Conservation (phyloP, 2,888 invertebrate species). For the Drosophila infuscata region DNA sequence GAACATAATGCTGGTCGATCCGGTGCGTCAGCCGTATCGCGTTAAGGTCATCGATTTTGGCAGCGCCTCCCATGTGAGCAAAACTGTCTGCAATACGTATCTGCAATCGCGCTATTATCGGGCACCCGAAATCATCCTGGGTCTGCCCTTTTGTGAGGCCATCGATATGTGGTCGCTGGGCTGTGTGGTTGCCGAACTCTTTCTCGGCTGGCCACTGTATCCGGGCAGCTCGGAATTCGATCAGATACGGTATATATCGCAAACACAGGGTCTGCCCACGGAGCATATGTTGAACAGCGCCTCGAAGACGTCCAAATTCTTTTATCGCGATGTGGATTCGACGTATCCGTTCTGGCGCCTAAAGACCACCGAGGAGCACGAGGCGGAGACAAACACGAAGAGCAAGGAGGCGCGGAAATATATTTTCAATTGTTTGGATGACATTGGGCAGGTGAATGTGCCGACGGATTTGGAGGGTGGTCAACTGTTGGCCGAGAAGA, state of each 20-base stretch:
- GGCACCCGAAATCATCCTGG: conserved; percentile 98
- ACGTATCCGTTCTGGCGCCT: conserved; percentile 94
- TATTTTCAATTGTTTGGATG: conserved; percentile 99
- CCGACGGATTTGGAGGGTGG: conserved; percentile 99
- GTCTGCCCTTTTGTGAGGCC: conserved; percentile 99
- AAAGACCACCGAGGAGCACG: conserved; percentile 99
- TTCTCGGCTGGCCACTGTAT: conserved; percentile 99
- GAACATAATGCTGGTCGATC: conserved; percentile 99
- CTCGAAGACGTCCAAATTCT: conserved; percentile 99
- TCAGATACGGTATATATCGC: conserved; percentile 96
- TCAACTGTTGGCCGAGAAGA: conserved; percentile 98
- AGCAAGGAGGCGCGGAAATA: conserved; percentile 99
- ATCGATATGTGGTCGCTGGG: conserved; percentile 99
- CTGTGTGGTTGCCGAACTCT: conserved; percentile 99
- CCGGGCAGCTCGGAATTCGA: conserved; percentile 99
- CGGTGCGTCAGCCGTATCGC: conserved; percentile 97
- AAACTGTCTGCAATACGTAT: conserved; percentile 99
- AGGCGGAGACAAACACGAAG: conserved; percentile 98
- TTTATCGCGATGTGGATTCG: conserved; percentile 97
- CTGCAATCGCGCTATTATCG: conserved; percentile 99
- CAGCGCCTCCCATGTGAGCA: conserved; percentile 99
- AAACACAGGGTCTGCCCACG: conserved; percentile 98
- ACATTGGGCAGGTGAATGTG: conserved; percentile 98
- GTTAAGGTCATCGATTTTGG: conserved; percentile 99
- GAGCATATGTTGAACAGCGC: conserved; percentile 99